Conservation (phyloP, 2,888 invertebrate species). For the Leucoptera coffeella region DNA sequence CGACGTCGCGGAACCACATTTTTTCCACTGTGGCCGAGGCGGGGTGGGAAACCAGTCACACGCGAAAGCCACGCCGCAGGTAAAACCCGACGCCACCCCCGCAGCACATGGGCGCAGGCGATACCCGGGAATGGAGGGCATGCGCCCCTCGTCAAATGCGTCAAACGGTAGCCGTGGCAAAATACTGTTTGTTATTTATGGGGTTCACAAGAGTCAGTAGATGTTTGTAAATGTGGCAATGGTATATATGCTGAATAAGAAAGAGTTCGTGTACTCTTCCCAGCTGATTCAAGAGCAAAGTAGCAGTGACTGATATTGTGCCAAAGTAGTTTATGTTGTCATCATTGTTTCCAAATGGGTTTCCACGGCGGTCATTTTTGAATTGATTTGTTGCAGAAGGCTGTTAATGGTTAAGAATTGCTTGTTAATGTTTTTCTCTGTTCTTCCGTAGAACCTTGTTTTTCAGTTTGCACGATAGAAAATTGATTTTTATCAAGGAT, state of each 20-base stretch:
- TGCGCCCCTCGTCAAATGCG: too few species aligned
- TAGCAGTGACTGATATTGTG: conserved; percentile 4
- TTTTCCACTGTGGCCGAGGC: too few species aligned
- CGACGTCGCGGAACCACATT: too few species aligned
- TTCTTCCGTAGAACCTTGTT: conserved; percentile 5
- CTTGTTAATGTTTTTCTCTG: background rate
- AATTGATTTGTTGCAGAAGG: conserved; percentile 3
- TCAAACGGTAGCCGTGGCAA: too few species aligned
- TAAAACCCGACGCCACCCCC: too few species aligned
- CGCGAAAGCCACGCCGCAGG: too few species aligned
- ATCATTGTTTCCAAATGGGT: background rate
- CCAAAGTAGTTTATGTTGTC: conserved; percentile 5
- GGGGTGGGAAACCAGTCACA: too few species aligned
- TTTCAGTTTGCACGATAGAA: conserved; percentile 5
- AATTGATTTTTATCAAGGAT: conserved; percentile 6
- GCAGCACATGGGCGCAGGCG: too few species aligned
- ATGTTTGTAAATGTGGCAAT: background rate
- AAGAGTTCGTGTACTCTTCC: conserved; percentile 7
- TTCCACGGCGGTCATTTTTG: background rate
- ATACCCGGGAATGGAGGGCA: too few species aligned
- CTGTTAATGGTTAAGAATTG: conserved; percentile 1
- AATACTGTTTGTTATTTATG: too few species aligned
- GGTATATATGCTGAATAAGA: background rate
- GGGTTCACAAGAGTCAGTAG: background rate
- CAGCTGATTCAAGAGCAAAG: conserved; percentile 4